Evolutionary conservation across 2,797 vertebrate species (phyloP), one percentile per base, ranked within the genome.

Genomic region (Paratrypauchen microcephalus): DNA sequence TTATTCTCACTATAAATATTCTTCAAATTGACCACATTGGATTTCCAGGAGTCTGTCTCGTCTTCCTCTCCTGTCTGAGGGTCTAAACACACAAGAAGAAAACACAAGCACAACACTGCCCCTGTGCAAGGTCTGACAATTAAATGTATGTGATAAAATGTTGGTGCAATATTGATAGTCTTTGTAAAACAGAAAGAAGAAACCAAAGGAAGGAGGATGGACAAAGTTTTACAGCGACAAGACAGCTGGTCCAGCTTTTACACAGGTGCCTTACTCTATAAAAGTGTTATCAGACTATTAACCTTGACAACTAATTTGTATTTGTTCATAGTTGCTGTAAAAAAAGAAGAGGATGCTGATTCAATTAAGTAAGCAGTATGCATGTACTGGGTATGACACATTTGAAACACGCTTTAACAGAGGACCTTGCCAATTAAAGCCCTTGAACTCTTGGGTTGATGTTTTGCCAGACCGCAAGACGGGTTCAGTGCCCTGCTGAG

Each of bases 231-330:
- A 39, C 88, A 87, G 77, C 80, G 89, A 16, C 91, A 92, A 79
- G 93, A 93, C 80, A 93, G 91, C 70, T 93, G 91, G 91, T 92
- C 91, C 74, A 92, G 83, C 70, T 90, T 86, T 79, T 82, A 82
- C 45, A 73, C 87, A 70, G 91, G 92, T 92, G 68, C 74, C 74
- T 70, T 64, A 36, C 55, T 57, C 0, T 28, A 30, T 68, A 15
- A 16, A 41, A 24, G 28, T 24, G 1, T 13, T 28, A 13, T 55
- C 1, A 26, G 52, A 24, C 2, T 68, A 50, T 18, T 1, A 50
- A 65, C 11, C 18, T 1, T 30, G 7, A 30, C 1, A n/a, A 45
- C 66, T 28, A 79, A 57, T n/a, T 9, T 23, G 1, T 30, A 15
- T 84, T 70, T 87, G 9, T 71, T 32, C 3, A n/a, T 11, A 75